Percentiles rank a stretch among this genome's conserved stretches.
These are phyloP conservation scores for Metopia argyrocephala DNA, from an alignment of 2,888 invertebrate species.

Conservation along the genomic window DNA sequence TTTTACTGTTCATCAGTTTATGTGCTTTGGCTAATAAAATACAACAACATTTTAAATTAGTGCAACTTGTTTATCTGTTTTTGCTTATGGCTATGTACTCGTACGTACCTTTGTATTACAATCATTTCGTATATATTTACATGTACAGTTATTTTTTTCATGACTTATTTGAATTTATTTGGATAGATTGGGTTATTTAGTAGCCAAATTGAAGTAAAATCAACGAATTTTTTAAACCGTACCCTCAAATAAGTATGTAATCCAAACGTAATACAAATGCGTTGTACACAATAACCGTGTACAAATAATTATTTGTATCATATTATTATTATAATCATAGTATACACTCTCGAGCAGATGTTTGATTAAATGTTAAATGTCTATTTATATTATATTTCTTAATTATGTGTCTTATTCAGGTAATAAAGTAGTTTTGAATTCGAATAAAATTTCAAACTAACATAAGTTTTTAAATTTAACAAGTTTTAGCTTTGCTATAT, in stretches of 20 bases:
- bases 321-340: too few species aligned
- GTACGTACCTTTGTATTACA: background rate
- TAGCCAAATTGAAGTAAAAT: background rate
- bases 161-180: background rate
- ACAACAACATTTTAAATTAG: constrained; percentile 19
- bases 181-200: constrained; percentile 2
- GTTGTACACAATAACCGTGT: too few species aligned
- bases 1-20: background rate
- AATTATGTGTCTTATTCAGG: too few species aligned
- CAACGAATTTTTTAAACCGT: background rate
- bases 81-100: background rate
- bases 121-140: constrained; percentile 4
- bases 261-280: too few species aligned
- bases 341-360: too few species aligned
- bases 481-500: too few species aligned
- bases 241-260: background rate
- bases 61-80: constrained; percentile 1
- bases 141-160: constrained; percentile 1
- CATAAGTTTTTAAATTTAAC: too few species aligned
- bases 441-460: too few species aligned
- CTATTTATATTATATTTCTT: too few species aligned
- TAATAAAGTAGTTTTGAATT: too few species aligned
- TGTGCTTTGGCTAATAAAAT: background rate
- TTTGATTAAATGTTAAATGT: too few species aligned
- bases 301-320: too few species aligned